Base-by-base conservation (phyloP, 2,113 vertebrate species). In the Heterochromis multidens region DNA sequence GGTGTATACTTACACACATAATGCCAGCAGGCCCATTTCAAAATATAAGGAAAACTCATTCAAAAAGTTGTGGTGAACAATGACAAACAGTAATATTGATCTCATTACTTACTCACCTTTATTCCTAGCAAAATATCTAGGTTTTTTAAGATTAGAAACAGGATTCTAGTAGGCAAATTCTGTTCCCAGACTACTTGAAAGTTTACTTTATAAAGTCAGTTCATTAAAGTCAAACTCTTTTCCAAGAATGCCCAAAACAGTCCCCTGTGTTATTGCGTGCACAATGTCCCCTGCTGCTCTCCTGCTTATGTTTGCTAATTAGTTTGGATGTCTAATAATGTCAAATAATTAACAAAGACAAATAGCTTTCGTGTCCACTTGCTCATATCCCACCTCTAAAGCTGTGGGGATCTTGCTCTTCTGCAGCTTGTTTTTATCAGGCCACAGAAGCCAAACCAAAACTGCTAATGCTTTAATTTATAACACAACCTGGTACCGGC, bases 341-440 rank as follows among this genome's bases (percentile, higher is more conserved):
- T 88, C 85, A 90, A 90, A 92, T 86, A 91, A 93, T 92, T 92
- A 87, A 91, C 84, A 80, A 87, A 84, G 82, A 92, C 84, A 89
- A 92, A 93, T 81, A 88, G 88, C 85, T 84, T 81, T 82, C 3
- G 56, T 86, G 74, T 87, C 86, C 79, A 86, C 82, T 40, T 19
- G 57, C n/a, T 83, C 63, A 83, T 83, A 90, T 92, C 90, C 82
- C 77, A 83, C 78, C 87, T 89, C 87, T 23, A 62, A 87, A 88
- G 91, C 88, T 88, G 90, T 77, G 79, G 80, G 67, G 17, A 82
- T 84, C 80, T 80, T 19, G 27, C 46, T 81, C 70, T 35, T 78
- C 19, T 62, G 78, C 84, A 87, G 88, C 78, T 79, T 87, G 49
- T 87, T 90, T 84, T 88, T 81, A 89, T 90, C 84, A 80, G 19